Evolutionary conservation across 2,797 vertebrate genomes (phyloP).

Genomic region (Phrynocephalus forsythii): DNA sequence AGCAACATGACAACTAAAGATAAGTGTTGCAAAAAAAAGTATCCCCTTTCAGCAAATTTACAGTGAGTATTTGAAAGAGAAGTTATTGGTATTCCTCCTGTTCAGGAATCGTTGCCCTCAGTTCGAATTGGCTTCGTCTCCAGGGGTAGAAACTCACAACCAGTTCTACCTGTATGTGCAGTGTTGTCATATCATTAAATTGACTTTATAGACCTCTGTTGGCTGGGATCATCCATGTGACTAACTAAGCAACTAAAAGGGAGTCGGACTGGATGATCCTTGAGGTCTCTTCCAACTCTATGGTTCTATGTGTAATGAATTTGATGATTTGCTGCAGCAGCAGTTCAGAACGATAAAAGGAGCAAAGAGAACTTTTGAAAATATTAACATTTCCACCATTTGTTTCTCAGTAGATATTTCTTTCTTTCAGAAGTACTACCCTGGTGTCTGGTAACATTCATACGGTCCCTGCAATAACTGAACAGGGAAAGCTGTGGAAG

Average conservation of each 20-base stretch:
- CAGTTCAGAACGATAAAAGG: too few relatives aligned
- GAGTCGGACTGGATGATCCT: too few relatives aligned
- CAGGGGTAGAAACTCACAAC: too few relatives aligned
- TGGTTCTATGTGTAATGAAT: not conserved
- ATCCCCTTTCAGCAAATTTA: not conserved
- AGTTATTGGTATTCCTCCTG: not conserved
- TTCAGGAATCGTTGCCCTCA: not conserved
- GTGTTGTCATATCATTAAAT: not conserved
- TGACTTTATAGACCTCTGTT: not conserved
- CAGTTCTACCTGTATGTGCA: not conserved
- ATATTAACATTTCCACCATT: not conserved
- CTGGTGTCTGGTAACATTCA: not conserved
- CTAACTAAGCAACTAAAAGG: not conserved
- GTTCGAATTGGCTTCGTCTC: not conserved
- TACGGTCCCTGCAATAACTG: not conserved
- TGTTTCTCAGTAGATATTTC: not conserved
- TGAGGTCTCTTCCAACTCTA: too few relatives aligned
- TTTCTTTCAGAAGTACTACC: not conserved
- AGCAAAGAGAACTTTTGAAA: not conserved
- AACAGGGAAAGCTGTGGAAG: not conserved
- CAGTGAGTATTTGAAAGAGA: not conserved
- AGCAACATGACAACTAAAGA: not conserved
- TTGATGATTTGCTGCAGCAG: not conserved
- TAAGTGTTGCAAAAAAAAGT: not conserved
- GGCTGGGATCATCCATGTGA: not conserved